Evolutionary conservation across 2,797 vertebrate species (phyloP), one percentile per base, ranked within the genome.

Genomic region (Setipinna tenuifilis): DNA sequence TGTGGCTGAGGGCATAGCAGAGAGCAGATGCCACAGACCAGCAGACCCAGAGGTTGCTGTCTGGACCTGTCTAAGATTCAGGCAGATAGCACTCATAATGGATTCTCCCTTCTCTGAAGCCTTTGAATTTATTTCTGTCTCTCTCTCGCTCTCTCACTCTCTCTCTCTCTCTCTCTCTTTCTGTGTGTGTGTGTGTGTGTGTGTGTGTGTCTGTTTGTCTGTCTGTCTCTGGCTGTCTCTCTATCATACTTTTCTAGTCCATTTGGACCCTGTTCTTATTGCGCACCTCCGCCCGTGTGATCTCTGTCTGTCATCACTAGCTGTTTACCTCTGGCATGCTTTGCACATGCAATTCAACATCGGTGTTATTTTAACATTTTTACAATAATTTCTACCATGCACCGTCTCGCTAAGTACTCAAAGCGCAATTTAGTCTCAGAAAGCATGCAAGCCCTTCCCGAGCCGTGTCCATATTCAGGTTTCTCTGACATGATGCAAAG

Each of bases 41-140:
- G 83, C 31, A 82, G 65, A 85, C 35, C 61, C 54, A 71, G 28
- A 82, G 71, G 35, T 31, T 48, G 87, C 68, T 91, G 87, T 87
- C 88, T 83, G 85, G 89, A 85, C 87, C 87, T 90, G 87, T 87
- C 81, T 85, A 50, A 89, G 89, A 90, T 89, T 75, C 44, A 82
- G 31, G 35, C 83, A 83, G 85, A 90, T 88, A 87, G 86, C 68
- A 75, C 25, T 75, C 68, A 75, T 75, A 75, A 75, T 75, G 28
- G 68, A 35, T 75, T 17, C 68, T 75, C 16, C 62, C 25, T 68
- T 25, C 62, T 31, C 6, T 68, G 25, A 12, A 28, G 16, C 28
- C 28, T 17, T 75, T 75, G 28, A 75, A 17, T 75, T 17, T 12
- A 31, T 35, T 31, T 75, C 31, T 75, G 1, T 75, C 68, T 75